These are phyloP conservation scores for Buathra laborator DNA, from an alignment of 2,888 invertebrate genomes.

Conservation along the genomic window DNA sequence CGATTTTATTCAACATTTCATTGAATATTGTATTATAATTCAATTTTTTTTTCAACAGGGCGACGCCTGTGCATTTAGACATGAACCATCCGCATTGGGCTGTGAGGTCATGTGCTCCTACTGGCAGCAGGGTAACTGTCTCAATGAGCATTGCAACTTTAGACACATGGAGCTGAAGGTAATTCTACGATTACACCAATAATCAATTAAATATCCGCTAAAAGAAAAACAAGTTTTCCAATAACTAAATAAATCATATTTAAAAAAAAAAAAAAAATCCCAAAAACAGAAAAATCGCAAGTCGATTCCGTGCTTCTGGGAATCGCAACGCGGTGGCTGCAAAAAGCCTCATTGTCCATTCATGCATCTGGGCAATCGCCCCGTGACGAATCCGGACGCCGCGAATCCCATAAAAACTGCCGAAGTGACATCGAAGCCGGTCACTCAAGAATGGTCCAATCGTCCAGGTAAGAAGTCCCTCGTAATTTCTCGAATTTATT, in stretches of 20 bases:
- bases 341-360: slow-evolving; percentile 94
- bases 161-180: slow-evolving; percentile 95
- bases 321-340: slow-evolving; percentile 94
- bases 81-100: slow-evolving; percentile 93
- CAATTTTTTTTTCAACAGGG: slow-evolving; percentile 87
- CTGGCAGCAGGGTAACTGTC: slow-evolving; percentile 94
- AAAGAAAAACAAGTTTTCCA: background rate
- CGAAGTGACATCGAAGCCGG: slow-evolving; percentile 77
- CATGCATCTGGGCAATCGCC: slow-evolving; percentile 87
- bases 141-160: slow-evolving; percentile 91
- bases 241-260: background rate
- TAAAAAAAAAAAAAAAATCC: slow-evolving; percentile 1
- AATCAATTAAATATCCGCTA: background rate
- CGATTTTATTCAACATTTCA: background rate
- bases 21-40: background rate
- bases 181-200: slow-evolving; percentile 75
- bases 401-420: slow-evolving; percentile 78
- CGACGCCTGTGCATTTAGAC: slow-evolving; percentile 92
- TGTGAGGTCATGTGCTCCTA: slow-evolving; percentile 93
- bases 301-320: slow-evolving; percentile 95
- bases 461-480: slow-evolving; percentile 78
- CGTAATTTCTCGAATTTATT: background rate
- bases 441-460: slow-evolving; percentile 82
- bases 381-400: slow-evolving; percentile 69
- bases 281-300: slow-evolving; percentile 91